Percentiles rank a stretch among this genome's conserved stretches.
Evolutionary conservation across 2,113 vertebrate genomes (phyloP).

Genomic region (Brachyhypopomus gauderio): DNA sequence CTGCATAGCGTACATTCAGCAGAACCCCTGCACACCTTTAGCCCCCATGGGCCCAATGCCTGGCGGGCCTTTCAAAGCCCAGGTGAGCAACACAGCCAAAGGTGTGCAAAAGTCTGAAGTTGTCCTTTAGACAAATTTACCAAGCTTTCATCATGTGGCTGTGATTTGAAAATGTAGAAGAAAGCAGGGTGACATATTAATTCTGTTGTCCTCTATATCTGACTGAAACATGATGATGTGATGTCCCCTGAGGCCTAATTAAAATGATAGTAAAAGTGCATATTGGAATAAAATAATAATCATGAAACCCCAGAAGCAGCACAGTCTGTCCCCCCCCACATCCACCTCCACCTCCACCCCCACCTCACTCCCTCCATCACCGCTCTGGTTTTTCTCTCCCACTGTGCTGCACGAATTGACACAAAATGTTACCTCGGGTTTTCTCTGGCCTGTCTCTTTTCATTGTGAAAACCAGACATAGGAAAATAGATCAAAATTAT

Average conservation of each 20-base stretch:
- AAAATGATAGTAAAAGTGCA: neutral
- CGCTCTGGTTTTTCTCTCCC: neutral
- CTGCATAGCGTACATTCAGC: conserved; percentile 37
- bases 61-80: neutral
- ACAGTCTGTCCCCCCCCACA: neutral
- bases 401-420: neutral
- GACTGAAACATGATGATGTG: neutral
- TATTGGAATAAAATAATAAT: too few species aligned
- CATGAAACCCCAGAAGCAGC: neutral
- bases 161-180: neutral
- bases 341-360: neutral
- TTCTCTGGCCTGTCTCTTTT: neutral
- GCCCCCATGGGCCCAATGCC: neutral
- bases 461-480: neutral
- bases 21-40: conserved; percentile 9
- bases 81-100: neutral
- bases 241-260: too few species aligned
- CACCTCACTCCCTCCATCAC: neutral
- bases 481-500: conserved; percentile 25
- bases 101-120: too few species aligned
- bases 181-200: neutral
- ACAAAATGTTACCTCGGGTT: neutral
- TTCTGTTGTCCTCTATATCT: neutral
- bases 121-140: too few species aligned
- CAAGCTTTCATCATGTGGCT: too few species aligned